Base-by-base conservation (phyloP, 2,888 invertebrate species). In the Dasypolia templi region DNA sequence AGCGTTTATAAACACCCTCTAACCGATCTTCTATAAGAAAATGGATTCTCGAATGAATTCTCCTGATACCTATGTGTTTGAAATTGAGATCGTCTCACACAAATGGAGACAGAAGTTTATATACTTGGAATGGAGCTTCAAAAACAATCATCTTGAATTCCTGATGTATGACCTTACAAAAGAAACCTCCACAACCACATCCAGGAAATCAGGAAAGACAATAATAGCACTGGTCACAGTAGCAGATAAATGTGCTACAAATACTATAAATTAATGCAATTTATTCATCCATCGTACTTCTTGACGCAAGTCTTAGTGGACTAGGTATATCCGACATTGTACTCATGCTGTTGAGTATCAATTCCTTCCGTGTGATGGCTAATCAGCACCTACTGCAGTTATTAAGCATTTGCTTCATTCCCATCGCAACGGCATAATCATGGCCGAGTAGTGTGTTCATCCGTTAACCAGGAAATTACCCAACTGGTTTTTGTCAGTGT, bases 311-410 rank as follows among this genome's bases (percentile, higher is more conserved):
- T 58, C 32, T 22, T 58, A 35, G 32, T 51, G 17, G n/a, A 55
- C 35, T 51, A 19, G 11, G 32, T 77, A 66, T 53, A 64, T 64
- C 66, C 59, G 42, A 65, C 61, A 70, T 75, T 73, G 44, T 65
- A 44, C 39, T 53, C 35, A 51, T 12, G 58, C 39, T 39, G 73
- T 49, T 69, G 59, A 66, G 61, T 56, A 49, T 26, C 64, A 64
- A 72, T 82, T 75, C 66, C 85, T 85, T 84, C 82, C 80, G 80
- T 56, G 56, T 78, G 46, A 72, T 64, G 62, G 75, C 39, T 82
- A 86, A 75, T 82, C 73, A 78, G 72, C 69, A 66, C 44, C 12
- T 46, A 19, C 7, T 46, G 65, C 51, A 55, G 61, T n/a, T 75
- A 77, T 82, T 70, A 42, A 56, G 71, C 58, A 46, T 73, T 86